These are phyloP conservation scores for Eupithecia subumbrata DNA, from an alignment of 2,888 invertebrate species.

Conservation along the genomic window DNA sequence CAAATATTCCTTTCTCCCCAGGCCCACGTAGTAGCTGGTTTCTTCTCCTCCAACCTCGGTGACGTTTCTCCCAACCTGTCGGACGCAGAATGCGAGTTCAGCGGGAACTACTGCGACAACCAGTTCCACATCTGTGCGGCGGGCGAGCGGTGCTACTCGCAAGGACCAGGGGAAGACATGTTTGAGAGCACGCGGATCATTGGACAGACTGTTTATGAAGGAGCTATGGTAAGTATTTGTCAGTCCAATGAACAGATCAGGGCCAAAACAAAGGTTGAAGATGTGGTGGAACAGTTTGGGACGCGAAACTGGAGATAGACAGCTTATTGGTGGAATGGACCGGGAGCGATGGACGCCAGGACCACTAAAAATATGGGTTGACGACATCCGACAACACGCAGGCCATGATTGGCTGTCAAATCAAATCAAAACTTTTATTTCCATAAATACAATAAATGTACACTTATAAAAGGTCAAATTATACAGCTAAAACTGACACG, in stretches of 20 bases:
- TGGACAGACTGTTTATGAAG: conserved; percentile 86
- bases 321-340: neutral
- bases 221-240: conserved; percentile 80
- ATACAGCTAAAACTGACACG: no score
- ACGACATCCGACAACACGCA: neutral
- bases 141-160: conserved; percentile 87
- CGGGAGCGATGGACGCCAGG: no score
- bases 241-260: neutral
- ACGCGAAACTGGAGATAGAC: neutral
- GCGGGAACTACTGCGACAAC: conserved; percentile 88
- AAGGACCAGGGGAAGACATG: conserved; percentile 92
- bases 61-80: conserved; percentile 91
- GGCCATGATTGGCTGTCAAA: neutral
- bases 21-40: conserved; percentile 88
- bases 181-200: conserved; percentile 92
- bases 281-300: neutral
- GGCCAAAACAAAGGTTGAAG: neutral
- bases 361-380: no score
- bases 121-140: conserved; percentile 86
- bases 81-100: conserved; percentile 89
- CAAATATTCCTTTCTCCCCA: neutral
- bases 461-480: no score
- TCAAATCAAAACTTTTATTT: no score
- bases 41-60: conserved; percentile 91
- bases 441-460: no score